These are phyloP conservation scores for Orthonyx spaldingii DNA, from an alignment of 2,113 vertebrate genomes.

Conservation along the genomic window DNA sequence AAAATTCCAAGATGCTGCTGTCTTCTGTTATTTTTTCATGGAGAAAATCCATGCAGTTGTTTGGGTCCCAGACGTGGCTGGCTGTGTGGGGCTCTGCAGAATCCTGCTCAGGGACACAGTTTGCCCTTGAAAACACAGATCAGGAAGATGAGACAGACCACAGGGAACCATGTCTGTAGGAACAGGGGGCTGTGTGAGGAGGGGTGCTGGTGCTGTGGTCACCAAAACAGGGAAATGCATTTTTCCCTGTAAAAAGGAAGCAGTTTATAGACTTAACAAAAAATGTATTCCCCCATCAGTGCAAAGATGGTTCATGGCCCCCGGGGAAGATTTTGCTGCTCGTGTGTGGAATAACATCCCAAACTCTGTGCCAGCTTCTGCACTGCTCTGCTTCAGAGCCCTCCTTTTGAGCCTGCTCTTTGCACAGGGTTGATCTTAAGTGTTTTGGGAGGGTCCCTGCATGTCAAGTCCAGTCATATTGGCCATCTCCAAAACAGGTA, in stretches of 20 bases:
- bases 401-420: background rate
- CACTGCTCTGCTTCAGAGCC: background rate
- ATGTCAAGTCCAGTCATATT: too few species aligned
- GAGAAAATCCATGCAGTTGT: background rate
- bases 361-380: background rate
- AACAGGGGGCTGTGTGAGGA: background rate
- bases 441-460: background rate
- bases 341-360: background rate
- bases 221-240: background rate
- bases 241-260: background rate
- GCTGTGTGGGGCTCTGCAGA: background rate
- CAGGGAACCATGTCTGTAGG: background rate
- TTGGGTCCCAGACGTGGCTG: background rate
- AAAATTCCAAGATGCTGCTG: background rate
- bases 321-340: background rate
- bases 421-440: background rate
- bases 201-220: background rate
- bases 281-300: background rate
- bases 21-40: accelerated
- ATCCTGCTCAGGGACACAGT: background rate
- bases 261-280: background rate
- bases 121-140: background rate
- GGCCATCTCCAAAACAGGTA: background rate
- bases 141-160: background rate
- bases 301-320: background rate